Evolutionary conservation across 1,140 invertebrate species (phyloP), one percentile per base, ranked within the genome.

Genomic region (Dendrolimus punctatus): DNA sequence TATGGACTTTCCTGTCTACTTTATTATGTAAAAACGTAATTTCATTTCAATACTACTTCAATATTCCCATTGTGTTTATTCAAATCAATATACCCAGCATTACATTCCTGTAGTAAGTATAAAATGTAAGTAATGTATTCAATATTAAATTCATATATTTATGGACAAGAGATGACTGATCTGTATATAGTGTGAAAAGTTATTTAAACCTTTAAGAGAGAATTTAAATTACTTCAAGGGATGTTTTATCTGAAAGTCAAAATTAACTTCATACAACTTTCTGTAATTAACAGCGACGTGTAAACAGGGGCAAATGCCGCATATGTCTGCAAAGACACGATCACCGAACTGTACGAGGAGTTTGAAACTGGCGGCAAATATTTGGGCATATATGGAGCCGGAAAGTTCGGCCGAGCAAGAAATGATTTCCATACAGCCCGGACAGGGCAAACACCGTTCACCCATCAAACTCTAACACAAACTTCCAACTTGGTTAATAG

Each of bases 401-500:
- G 68, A 62, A 81, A 84, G 71, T 74, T 78, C 66, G 60, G 45
- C 63, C 67, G 66, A 74, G 75, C 73, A 84, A 76, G 78, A 81
- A 81, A 84, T 84, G 51, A 81, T 81, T 82, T 83, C 76, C 71
- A 80, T 78, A 77, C 57, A 62, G 61, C 59, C 68, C 72, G 69
- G 69, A 71, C 66, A 66, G 65, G 40, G 68, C 66, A 80, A 80
- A 79, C 75, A 76, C 61, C 59, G 63, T 64, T 71, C 72, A 75
- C 76, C 75, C 73, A 74, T 80, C 76, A 76, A 82, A 82, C 69
- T 78, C 66, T 71, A 73, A 80, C 67, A 74, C 66, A 73, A 80
- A 77, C 75, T 64, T 62, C 61, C 60, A 75, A 81, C 71, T 82
- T 78, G 70, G 73, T 75, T 82, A 82, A 82, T 82, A 80, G 75